Base-by-base conservation (phyloP, 53 echinoderm and acorn worm species). In the Holothuria scabra region DNA sequence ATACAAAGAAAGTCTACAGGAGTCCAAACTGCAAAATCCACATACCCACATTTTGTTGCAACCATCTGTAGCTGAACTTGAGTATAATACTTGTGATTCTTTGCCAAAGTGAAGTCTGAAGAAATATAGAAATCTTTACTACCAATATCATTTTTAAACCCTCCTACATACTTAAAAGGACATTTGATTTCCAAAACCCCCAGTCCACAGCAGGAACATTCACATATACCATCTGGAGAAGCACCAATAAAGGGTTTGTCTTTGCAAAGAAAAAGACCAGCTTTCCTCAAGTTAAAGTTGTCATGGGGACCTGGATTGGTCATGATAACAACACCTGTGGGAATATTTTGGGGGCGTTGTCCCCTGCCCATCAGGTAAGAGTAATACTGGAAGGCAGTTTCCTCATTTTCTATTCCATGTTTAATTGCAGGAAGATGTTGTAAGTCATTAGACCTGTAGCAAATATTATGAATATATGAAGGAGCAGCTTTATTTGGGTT, bases 111-210 rank as follows among this genome's bases (percentile, higher is more conserved):
- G 23, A 61, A 24, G 12, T 22, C 22, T 22, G 22, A 24, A 61
- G 22, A 24, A 61, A 61, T 22, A 61, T 26, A 61, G 12, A 61
- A 61, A 24, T 22, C 22, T 26, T 61, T 61, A 24, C 28, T 26
- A 7, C 28, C 62, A 11, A 61, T 61, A 61, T 6, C 62, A 24
- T 61, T 7, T 24, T 26, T 61, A 26, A 61, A 24, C 23, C 28
- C 28, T 22, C 26, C 26, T 61, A 7, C 12, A 26, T 61, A 26
- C 8, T 61, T 61, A 26, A 24, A 61, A 7, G 62, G 62, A 61
- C 62, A 61, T 61, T 61, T 26, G 62, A 61, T 61, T 61, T 61
- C 62, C 62, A 61, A 24, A 61, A 61, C 26, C 22, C 62, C 62
- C 12, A 6, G 22, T 24, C 62, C 62, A 61, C 62, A 61, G 12